Conservation (phyloP, 2,113 vertebrate genomes). For the Plestiodon gilberti region DNA sequence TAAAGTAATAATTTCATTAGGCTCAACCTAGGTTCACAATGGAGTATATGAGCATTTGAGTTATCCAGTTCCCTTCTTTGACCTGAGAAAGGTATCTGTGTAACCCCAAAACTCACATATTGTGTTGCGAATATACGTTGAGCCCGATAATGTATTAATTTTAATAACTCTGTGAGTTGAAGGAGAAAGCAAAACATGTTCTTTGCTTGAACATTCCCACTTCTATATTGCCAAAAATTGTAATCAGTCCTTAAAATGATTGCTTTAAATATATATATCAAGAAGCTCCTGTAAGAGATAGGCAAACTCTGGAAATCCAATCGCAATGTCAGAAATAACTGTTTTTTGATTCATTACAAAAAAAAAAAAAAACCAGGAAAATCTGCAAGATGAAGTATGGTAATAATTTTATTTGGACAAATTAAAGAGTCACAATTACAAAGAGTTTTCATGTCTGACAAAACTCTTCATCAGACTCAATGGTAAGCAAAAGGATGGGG, state of each 20-base stretch:
- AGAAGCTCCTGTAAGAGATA: too few species aligned
- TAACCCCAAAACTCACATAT: neutral
- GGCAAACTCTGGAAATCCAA: neutral
- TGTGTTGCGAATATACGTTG: neutral
- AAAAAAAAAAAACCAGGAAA: too few species aligned
- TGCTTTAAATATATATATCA: neutral
- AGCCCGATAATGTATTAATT: neutral
- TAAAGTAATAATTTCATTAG: neutral
- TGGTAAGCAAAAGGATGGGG: too few species aligned
- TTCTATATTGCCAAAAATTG: neutral
- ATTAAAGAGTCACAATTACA: too few species aligned
- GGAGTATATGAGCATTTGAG: neutral
- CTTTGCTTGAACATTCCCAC: neutral
- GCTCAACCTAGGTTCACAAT: neutral
- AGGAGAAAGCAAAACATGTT: too few species aligned
- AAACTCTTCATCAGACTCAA: too few species aligned
- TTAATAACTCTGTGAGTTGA: neutral
- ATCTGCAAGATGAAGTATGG: too few species aligned
- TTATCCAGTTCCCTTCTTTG: neutral
- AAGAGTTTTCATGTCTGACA: too few species aligned
- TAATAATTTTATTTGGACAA: too few species aligned
- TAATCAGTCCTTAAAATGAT: neutral
- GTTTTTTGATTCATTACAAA: too few species aligned
- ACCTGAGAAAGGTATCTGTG: neutral
- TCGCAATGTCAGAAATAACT: too few species aligned